Base-by-base conservation (phyloP, 2,797 vertebrate species). In the Antrozous pallidus region DNA sequence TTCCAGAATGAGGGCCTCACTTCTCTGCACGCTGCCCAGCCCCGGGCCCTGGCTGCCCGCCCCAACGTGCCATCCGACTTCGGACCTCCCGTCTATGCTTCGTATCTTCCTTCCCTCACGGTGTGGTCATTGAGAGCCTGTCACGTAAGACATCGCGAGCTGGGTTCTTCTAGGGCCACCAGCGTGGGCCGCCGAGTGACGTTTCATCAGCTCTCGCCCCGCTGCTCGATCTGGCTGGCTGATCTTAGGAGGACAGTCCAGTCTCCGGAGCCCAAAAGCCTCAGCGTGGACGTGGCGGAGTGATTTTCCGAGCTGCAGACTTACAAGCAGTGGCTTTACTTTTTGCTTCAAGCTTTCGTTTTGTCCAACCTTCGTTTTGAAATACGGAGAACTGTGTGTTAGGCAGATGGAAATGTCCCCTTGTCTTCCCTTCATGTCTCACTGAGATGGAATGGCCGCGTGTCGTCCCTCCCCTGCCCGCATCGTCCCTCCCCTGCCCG, bases 51-150 rank as follows among this genome's bases (percentile, higher is more conserved):
- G 49, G 51, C 70, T 28, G 63, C n/a, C 8, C 1, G 6, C 16
- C 6, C 17, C 5, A 0, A 0, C 3, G 8, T 18, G n/a, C 12
- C 47, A 8, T 71, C 45, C 3, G 14, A 9, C 54, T 18, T 28
- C 7, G 1, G 45, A 12, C n/a, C n/a, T 36, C 14, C 1, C 26
- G 22, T 11, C 47, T 18, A 24, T 12, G 31, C 71, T 82, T 36
- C 36, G 0, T 4, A 4, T 38, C 1, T 47, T 47, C 40, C 69
- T 42, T 33, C 63, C 49, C 3, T 54, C 28, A 16, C 1, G 3
- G 0, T 40, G 5, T 36, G 0, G 38, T 71, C 67, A 65, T 4
- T 6, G 42, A 75, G 81, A 75, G 45, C 14, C 31, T 17, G 8
- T 22, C 33, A 14, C 20, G 2, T 58, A 31, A 63, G 58, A 74